Base-by-base conservation (phyloP, 2,888 invertebrate genomes). In the Drosophila koepferae region DNA sequence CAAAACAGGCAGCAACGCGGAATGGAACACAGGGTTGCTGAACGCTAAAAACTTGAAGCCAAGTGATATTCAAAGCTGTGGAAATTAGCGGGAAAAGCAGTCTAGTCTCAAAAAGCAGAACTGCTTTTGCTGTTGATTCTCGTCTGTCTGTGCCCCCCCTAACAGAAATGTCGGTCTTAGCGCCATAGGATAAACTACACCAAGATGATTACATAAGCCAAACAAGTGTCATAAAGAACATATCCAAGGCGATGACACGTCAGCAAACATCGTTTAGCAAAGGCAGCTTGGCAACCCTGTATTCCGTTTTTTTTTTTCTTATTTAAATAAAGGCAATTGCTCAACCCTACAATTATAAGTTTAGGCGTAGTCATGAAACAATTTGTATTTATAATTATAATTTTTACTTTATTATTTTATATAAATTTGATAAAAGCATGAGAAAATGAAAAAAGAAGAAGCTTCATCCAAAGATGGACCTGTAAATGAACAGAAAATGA, bases 1-100 rank as follows among this genome's bases (percentile, higher is more conserved):
- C 51, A 66, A 65, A 63, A 68, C 38, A 40, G 63, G 58, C 54
- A 51, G 18, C 55, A 43, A 20, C 36, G n/a, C 58, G 84, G 75
- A 86, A 80, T 86, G 74, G 43, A 84, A 89, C 80, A 60, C 88
- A 85, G 85, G 62, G 83, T 73, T 86, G 83, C 58, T 61, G 14
- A 31, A n/a, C 41, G 12, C 18, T 9, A 60, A 14, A 9, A 59
- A 54, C 62, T 34, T 79, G 54, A 59, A 74, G 43, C 64, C 74
- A 64, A 23, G 49, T 60, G 64, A 79, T 63, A 79, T 69, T 77
- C 10, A 44, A 63, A 54, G 28, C 48, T 49, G 10, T 10, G 0
- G 3, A 63, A 49, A 36, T 49, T 23, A 18, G 41, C 38, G 31
- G 8, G n/a, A 14, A 44, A 53, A n/a, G 18, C 28, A 41, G 16